Evolutionary conservation across 2,888 invertebrate genomes (phyloP), one percentile per base, ranked within the genome.

Genomic region (Azorinus chamasolen): DNA sequence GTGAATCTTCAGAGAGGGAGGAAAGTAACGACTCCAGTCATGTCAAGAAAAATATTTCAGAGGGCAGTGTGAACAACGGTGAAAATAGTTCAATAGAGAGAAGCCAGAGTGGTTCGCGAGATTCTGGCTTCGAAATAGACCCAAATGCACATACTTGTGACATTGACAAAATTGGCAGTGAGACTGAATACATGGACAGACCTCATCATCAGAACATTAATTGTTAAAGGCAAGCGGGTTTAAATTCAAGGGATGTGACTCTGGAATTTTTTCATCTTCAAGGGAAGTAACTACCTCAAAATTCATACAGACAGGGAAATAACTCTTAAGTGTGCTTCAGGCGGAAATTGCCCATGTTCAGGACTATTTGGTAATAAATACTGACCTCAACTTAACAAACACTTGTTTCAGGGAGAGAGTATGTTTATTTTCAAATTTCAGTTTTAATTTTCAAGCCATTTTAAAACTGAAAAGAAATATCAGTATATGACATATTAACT

Each of bases 261-360:
- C 66, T 66, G 66, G 66, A 66, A 66, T 50, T 54, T 58, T 63
- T 53, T 57, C 66, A 66, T 57, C 46, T 20, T 66, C 32, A 66
- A 66, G 58, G 57, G 58, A 66, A 57, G 57, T 58, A 66, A 66
- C 66, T 66, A 66, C 66, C 66, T 66, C 66, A 66, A 66, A 55
- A 57, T 50, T 50, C 27, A 50, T 57, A 39, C 27, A 46, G 66
- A 65, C 65, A 65, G 65, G 65, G 66, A 57, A 39, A 48, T 24
- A 57, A 66, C 39, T 66, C 58, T 57, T 66, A 55, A 55, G 61
- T 62, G 48, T 59, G 61, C 50, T 62, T 62, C 32, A 32, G 32
- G 32, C 32, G 10, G 32, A 6, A 32, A 32, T 10, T 32, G 32
- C 32, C 32, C 32, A 32, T 32, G 32, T 32, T 32, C 32, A 32